These are phyloP conservation scores for Chelonia mydas DNA, from an alignment of 2,797 vertebrate species.

Conservation along the genomic window DNA sequence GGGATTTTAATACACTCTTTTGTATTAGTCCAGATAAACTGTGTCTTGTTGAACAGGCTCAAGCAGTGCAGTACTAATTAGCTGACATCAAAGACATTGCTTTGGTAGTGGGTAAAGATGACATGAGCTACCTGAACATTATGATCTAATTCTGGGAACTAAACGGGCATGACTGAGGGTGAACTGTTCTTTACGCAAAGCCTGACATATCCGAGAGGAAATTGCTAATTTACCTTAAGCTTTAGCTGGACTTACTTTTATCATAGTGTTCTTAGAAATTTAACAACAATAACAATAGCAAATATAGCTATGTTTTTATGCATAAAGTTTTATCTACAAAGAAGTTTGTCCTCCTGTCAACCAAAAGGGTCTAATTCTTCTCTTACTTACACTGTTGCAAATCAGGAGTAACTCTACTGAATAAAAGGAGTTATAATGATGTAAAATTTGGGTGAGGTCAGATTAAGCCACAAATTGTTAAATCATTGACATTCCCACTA, in stretches of 20 bases:
- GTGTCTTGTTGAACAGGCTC: neutral
- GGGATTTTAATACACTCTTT: neutral
- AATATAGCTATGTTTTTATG: neutral
- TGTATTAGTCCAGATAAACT: neutral
- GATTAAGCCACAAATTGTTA: neutral
- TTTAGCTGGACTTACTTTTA: neutral
- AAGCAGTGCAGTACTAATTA: constrained; percentile 48
- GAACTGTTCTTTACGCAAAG: neutral
- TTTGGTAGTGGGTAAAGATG: constrained; percentile 8
- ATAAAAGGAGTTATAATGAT: neutral
- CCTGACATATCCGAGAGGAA: constrained; percentile 9
- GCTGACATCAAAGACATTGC: constrained; percentile 28
- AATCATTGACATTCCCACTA: neutral
- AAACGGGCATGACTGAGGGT: constrained; percentile 23
- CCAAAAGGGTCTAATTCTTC: neutral
- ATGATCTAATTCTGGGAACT: neutral
- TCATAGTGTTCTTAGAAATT: neutral
- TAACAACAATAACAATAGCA: neutral
- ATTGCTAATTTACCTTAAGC: neutral
- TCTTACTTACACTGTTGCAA: neutral
- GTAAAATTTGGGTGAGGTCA: neutral
- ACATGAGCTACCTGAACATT: constrained; percentile 9
- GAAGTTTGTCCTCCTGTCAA: neutral
- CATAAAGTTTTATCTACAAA: neutral
- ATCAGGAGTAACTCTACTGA: neutral